Evolutionary conservation across 1,140 invertebrate species (phyloP), one percentile per base, ranked within the genome.

Genomic region (Drosophila varians): DNA sequence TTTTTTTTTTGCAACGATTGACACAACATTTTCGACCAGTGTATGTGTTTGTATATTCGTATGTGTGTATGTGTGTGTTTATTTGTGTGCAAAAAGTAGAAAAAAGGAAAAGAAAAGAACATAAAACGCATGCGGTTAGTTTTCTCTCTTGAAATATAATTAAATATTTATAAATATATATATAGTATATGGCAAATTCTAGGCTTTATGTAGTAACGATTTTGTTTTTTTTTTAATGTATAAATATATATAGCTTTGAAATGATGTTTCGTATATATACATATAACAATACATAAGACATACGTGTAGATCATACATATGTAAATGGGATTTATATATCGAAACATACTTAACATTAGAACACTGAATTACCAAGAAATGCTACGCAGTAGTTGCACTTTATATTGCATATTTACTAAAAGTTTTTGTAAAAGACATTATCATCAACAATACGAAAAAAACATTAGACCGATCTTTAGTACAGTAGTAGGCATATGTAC

Each of bases 81-180:
- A 43, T 86, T 79, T 72, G 80, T 90, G 84, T 84, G 72, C 79
- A 88, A 88, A 89, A 80, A 83, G 77, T 77, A 89, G 80, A 82
- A 84, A 79, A 90, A 79, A 89, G 77, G 66, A 89, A 87, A 89
- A 89, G 83, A 90, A 90, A 89, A 89, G 75, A 90, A 90, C 84
- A 87, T 86, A 90, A 91, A 91, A 91, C 69, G 76, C 90, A 91
- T 91, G 90, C 90, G 88, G 88, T 91, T 91, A 91, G 90, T 90
- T 91, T 73, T 87, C 65, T 87, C 70, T 84, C 77, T 76, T 45
- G 54, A 82, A 68, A 79, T 78, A 83, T 84, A 86, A 88, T 68
- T 82, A 87, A 86, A 82, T 86, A 82, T 87, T 68, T 78, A 80
- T 69, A 65, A 75, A 55, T 80, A 51, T 64, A 66, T 61, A 28